Base-by-base conservation (phyloP, 1,140 invertebrate genomes). In the Tyrophagus putrescentiae region DNA sequence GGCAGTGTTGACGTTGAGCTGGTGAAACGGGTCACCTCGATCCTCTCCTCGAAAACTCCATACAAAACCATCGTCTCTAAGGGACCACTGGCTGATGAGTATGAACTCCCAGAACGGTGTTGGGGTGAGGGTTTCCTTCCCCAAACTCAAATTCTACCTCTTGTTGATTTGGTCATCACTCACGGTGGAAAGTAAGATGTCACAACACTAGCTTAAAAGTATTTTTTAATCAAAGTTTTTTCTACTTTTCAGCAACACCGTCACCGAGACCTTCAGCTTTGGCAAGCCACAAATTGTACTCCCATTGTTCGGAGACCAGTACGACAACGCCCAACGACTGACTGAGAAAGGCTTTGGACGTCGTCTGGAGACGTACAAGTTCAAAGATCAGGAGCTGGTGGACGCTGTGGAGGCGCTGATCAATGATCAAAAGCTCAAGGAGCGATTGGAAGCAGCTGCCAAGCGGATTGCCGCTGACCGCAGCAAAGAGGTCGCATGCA, bases 251-350 rank as follows among this genome's bases (percentile, higher is more conserved):
- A 60, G 62, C 33, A 62, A 62, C 41, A 64, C 60, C 29, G 11
- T 63, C 25, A 64, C 62, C 7, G 63, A 64, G 44, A 21, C 41
- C 27, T 33, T 64, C 2, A 31, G 28, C 13, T 57, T 45, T 31
- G 63, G 63, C 29, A 44, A 45, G 36, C 54, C 54, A 44, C 36
- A 59, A 28, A 64, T 64, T 32, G 32, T 64, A 3, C 21, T 64
- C 28, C 60, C 60, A 21, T n/a, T 64, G 9, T 64, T 63, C 32
- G 25, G 7, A 9, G 62, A 63, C 63, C 62, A 63, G 28, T 39
- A 32, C 33, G 62, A 63, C 34, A 63, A 63, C 44, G 62, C 62
- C 29, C 44, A 64, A 34, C 41, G 62, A n/a, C 9, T 63, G 6
- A 28, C 32, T 1, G 62, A 63, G 16, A 53, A 21, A 21, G 28